Conservation (phyloP, 2,888 invertebrate genomes). For the Neoitamus cyanurus region DNA sequence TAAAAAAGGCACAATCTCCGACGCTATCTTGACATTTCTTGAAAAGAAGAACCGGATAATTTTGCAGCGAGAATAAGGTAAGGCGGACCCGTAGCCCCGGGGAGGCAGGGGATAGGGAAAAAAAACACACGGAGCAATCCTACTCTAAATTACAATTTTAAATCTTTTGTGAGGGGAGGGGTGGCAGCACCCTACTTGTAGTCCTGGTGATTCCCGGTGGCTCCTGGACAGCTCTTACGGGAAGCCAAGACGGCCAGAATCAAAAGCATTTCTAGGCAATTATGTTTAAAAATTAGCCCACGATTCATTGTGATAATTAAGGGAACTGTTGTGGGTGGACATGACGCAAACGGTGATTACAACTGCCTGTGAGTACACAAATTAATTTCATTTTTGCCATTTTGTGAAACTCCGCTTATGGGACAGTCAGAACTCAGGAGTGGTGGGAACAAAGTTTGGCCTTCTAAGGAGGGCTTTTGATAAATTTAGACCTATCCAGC, state of each 20-base stretch:
- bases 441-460: neutral
- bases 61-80: neutral
- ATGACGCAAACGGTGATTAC: neutral
- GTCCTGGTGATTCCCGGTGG: neutral
- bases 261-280: neutral
- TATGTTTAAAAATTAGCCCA: neutral
- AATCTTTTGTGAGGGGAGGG: neutral
- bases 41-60: conserved; percentile 5
- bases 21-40: conserved; percentile 39
- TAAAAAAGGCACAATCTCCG: conserved; percentile 40
- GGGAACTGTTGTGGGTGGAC: neutral
- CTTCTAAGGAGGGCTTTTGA: neutral
- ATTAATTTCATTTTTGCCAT: neutral
- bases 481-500: neutral
- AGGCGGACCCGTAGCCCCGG: neutral
- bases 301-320: neutral
- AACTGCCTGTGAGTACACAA: neutral
- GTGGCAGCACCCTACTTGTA: neutral
- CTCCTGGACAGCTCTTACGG: neutral
- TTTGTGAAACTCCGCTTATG: neutral
- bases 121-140: neutral
- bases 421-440: neutral
- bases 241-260: neutral
- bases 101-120: neutral
- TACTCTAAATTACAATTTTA: neutral